Percentiles rank a stretch among this genome's conserved stretches.
These are phyloP conservation scores for Apis mellifera DNA, from an alignment of 1,140 invertebrate genomes.

Conservation along the genomic window DNA sequence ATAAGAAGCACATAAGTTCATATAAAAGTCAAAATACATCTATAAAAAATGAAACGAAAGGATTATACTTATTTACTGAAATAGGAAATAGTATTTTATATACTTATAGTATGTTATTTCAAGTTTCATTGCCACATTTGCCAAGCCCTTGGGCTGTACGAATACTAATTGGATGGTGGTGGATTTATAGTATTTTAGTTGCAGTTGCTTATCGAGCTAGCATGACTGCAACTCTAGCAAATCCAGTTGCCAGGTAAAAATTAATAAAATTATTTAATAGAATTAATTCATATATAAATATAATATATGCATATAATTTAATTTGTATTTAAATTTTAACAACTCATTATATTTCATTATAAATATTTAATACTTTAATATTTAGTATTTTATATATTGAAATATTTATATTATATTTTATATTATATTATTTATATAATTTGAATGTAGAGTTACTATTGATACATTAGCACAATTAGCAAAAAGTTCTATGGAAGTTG, in stretches of 20 bases:
- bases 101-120: constrained; percentile 89
- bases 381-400: not conserved
- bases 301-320: too few species aligned
- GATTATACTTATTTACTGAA: constrained; percentile 87
- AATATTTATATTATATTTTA: too few species aligned
- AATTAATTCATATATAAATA: not conserved
- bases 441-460: constrained; percentile 85
- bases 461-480: constrained; percentile 87
- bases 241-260: constrained; percentile 86
- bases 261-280: not conserved
- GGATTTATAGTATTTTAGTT: constrained; percentile 90
- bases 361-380: not conserved
- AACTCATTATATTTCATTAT: too few species aligned
- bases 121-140: constrained; percentile 88
- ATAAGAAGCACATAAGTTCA: constrained; percentile 74
- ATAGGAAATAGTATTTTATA: constrained; percentile 88
- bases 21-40: constrained; percentile 52
- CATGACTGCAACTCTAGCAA: constrained; percentile 91
- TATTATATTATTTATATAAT: not conserved
- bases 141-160: constrained; percentile 89
- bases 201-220: constrained; percentile 90
- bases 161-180: constrained; percentile 91
- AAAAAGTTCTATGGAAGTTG: constrained; percentile 84
- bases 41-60: constrained; percentile 71
- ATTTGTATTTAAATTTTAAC: too few species aligned